These are phyloP conservation scores for Elachura formosa DNA, from an alignment of 2,113 vertebrate species.

Conservation along the genomic window DNA sequence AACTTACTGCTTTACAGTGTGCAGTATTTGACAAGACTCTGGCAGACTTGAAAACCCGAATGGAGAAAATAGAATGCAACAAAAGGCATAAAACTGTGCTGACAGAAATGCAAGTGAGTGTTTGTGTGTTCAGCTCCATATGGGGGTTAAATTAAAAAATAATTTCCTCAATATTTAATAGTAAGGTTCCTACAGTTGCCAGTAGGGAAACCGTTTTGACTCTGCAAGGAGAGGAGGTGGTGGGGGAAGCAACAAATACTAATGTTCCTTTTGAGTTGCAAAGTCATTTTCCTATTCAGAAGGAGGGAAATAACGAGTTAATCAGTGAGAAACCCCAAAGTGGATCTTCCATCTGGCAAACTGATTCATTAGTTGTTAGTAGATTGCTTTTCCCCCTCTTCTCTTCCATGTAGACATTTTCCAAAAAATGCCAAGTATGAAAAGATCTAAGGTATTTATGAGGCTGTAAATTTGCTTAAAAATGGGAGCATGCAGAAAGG, in stretches of 20 bases:
- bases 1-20: constrained; percentile 79
- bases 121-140: background rate
- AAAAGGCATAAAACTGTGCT: constrained; percentile 89
- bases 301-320: background rate
- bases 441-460: background rate
- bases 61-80: constrained; percentile 90
- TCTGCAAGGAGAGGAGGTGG: background rate
- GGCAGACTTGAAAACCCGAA: constrained; percentile 85
- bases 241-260: background rate
- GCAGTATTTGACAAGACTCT: constrained; percentile 86
- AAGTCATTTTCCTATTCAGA: background rate
- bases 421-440: background rate
- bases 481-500: background rate
- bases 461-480: background rate
- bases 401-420: background rate
- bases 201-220: background rate
- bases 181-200: background rate
- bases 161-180: background rate
- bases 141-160: background rate
- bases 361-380: background rate
- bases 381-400: background rate
- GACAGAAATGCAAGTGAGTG: constrained; percentile 84
- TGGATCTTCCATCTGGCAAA: background rate
- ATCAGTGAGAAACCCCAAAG: background rate
- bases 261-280: background rate